Conservation (phyloP, 35 echinoderm and acorn worm genomes). For the Ophioderma brevispina region DNA sequence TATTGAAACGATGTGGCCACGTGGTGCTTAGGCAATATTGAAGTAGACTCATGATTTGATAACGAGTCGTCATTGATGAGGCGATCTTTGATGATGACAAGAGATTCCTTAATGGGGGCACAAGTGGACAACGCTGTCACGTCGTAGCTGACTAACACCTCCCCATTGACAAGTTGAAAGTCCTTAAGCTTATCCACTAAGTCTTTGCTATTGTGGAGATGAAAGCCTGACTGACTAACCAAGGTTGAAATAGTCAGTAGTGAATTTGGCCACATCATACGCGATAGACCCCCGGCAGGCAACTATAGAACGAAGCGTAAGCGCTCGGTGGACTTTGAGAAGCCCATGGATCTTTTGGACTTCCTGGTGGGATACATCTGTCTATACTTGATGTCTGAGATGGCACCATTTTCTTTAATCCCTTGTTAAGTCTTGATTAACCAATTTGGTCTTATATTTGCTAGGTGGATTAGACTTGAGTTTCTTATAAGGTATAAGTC, state of each 20-base stretch:
- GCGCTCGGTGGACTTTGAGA: conserved; percentile 20
- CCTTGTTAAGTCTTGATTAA: not conserved
- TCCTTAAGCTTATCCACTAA: not conserved
- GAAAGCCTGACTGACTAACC: not conserved
- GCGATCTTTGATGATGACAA: conserved; percentile 3
- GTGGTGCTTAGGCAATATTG: conserved; percentile 15
- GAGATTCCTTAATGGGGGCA: conserved; percentile 18
- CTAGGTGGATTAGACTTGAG: conserved; percentile 19
- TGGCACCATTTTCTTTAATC: not conserved
- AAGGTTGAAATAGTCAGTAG: conserved; percentile 13
- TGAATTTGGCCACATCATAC: conserved; percentile 9
- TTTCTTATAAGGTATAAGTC: conserved; percentile 47
- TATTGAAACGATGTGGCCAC: conserved; percentile 1
- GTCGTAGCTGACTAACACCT: conserved; percentile 26
- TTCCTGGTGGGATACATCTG: not conserved
- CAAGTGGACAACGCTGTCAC: conserved; percentile 25
- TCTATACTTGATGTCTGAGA: conserved; percentile 1
- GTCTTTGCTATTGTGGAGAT: conserved; percentile 9
- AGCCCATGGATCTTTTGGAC: conserved; percentile 30
- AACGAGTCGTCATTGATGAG: not conserved
- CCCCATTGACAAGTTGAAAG: not conserved
- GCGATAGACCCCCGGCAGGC: conserved; percentile 10
- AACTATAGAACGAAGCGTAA: conserved; percentile 21
- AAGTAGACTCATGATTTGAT: conserved; percentile 8
- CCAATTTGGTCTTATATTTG: conserved; percentile 12